Percentiles rank a stretch among this genome's conserved stretches.
phyloP scores from a whole-genome alignment of 2,113 vertebrate genomes.

The Campylorhamphus procurvoides region DNA sequence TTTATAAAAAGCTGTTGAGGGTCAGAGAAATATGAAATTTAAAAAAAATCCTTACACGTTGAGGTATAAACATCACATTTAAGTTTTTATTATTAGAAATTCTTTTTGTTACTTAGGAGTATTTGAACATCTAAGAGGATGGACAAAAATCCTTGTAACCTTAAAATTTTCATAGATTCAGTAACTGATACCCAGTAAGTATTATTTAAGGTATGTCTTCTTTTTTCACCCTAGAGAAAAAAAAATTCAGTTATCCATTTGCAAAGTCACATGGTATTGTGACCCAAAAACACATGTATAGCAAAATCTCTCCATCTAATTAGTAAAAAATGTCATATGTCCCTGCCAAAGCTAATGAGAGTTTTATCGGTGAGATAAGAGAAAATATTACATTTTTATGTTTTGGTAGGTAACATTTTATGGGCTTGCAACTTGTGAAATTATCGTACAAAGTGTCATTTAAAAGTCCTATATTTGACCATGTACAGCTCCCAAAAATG shows the following conservation, averaged over 20 bases:
- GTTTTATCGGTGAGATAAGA: not conserved
- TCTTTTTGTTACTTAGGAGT: not conserved
- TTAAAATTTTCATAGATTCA: not conserved
- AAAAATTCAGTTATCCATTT: not conserved
- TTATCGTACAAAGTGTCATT: not conserved
- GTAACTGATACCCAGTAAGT: not conserved
- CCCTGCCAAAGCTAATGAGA: not conserved
- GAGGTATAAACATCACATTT: not conserved
- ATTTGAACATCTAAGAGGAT: not conserved
- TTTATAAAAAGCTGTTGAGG: not conserved
- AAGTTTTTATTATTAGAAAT: not conserved
- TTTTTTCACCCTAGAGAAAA: not conserved
- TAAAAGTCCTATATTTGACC: not conserved
- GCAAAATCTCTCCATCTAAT: not conserved
- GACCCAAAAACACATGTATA: not conserved
- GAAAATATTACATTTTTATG: not conserved
- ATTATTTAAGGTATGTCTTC: not conserved
- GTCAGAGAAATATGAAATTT: not conserved
- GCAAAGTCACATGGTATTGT: not conserved
- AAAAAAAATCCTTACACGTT: not conserved
- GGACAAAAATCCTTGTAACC: not conserved
- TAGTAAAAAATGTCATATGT: not conserved
- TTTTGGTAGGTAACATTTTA: not conserved
- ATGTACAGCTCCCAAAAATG: not conserved
- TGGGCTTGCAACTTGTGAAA: not conserved